Base-by-base conservation (phyloP, 2,888 invertebrate species). In the Drosophila demipolita region DNA sequence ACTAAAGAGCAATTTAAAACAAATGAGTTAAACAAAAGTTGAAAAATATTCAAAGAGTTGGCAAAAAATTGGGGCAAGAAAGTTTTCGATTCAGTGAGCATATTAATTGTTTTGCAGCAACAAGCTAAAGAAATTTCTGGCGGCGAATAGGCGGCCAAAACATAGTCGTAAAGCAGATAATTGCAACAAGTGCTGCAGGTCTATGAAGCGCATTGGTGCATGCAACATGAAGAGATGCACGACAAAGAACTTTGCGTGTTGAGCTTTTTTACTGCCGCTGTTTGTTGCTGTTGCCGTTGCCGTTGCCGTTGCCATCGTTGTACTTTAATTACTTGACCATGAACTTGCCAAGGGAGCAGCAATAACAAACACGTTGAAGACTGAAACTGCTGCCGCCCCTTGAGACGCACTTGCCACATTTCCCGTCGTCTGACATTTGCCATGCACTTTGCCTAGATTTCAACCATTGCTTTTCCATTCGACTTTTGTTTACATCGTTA, bases 401-500 rank as follows among this genome's bases (percentile, higher is more conserved):
- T n/a, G 26, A 35, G 3, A 8, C 33, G 26, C 33, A 59, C 32
- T 68, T 69, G 69, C n/a, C 23, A 15, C 38, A 15, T 36, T 52
- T 12, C 11, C 42, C 20, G 38, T 49, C 58, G 38, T 49, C 58
- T 66, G 66, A 67, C 74, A 73, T 73, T 73, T 74, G 52, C 63
- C 66, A 65, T 69, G 73, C 73, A 60, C 52, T 71, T 65, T 60
- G 50, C 35, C 20, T 50, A 61, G 26, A 59, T 54, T 58, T 65
- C 42, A 48, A 62, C 23, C 20, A 12, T 20, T 45, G 23, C 45
- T 15, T 40, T 32, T 45, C 48, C 38, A 55, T 70, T 72, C 52
- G 52, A 26, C 55, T 45, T 72, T 74, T 77, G 75, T 82, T 82
- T 78, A 81, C 83, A 81, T 71, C 66, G 73, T 73, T 75, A 82